Evolutionary conservation across 1,140 invertebrate species (phyloP).

Genomic region (Pinna nobilis): DNA sequence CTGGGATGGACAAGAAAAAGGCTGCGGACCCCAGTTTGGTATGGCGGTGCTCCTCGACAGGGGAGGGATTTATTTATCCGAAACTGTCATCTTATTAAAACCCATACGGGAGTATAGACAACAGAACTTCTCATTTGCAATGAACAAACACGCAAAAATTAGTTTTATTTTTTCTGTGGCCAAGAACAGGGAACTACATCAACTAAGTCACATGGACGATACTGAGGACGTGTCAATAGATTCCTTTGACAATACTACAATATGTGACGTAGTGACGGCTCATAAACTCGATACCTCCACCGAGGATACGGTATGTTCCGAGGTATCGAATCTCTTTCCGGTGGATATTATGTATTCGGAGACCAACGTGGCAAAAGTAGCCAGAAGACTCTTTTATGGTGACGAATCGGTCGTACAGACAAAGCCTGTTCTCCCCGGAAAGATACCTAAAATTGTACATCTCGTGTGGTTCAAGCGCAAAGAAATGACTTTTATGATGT

Average conservation of each 20-base stretch:
- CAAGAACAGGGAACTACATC: slow-evolving; percentile 12
- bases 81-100: slow-evolving; percentile 47
- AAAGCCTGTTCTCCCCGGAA: slow-evolving; percentile 31
- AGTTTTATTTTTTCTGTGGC: slow-evolving; percentile 25
- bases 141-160: slow-evolving; percentile 22
- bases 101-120: slow-evolving; percentile 32
- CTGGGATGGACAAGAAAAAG: slow-evolving; percentile 37
- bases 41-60: slow-evolving; percentile 53
- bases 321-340: slow-evolving; percentile 28
- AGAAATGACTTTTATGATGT: slow-evolving; percentile 60
- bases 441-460: slow-evolving; percentile 64
- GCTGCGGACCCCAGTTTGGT: slow-evolving; percentile 46
- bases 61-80: slow-evolving; percentile 57
- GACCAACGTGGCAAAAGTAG: slow-evolving; percentile 32
- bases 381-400: slow-evolving; percentile 39
- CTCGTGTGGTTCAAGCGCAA: slow-evolving; percentile 59
- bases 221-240: neutral
- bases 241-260: slow-evolving; percentile 1
- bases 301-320: slow-evolving; percentile 13
- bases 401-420: slow-evolving; percentile 3
- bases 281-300: neutral
- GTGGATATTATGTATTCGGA: slow-evolving; percentile 42
- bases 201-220: slow-evolving; percentile 24
- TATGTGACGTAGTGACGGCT: slow-evolving; percentile 8
- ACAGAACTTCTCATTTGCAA: slow-evolving; percentile 34